Evolutionary conservation across 2,888 invertebrate species (phyloP), one percentile per base, ranked within the genome.

Genomic region (Orchestes rusci): DNA sequence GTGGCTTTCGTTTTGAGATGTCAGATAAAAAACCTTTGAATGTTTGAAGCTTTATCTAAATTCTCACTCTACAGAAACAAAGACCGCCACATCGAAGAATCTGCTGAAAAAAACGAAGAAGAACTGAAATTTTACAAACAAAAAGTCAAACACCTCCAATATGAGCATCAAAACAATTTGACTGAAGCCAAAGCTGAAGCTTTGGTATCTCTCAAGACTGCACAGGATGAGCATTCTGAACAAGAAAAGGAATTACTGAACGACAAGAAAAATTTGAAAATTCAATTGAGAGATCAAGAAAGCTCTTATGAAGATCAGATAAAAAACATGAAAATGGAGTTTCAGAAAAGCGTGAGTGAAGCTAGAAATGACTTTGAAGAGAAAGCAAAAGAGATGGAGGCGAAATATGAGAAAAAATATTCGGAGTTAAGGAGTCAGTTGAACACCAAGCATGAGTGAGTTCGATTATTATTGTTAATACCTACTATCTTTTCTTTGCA

Each of bases 71-170:
- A 23, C 33, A 63, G 84, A 57, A 81, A 84, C 59, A 86, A 85
- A 67, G 86, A 93, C 63, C 74, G 89, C 55, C 90, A 91, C 54
- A 84, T 92, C 55, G 92, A 93, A 69, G 86, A 92, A 67, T 75
- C 84, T 0, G 81, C 84, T 55, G 91, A 92, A 63, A 78, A 85
- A 59, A 90, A 93, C 62, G 90, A 93, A 62, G 80, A 82, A 19
- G 84, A 93, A 60, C 73, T 93, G 19, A 89, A 89, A 71, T 81
- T 88, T 42, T 88, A 88, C 60, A 88, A 89, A 61, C 93, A 94
- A 63, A 93, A 90, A 73, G 87, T 93, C 46, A 94, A 94, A 62
- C 90, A 92, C 70, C 71, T 94, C 31, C 82, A 91, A 66, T 93
- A 89, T 68, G 93, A 94, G 62, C 92, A 93, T 61, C 86, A 90